These are phyloP conservation scores for Ploceus nigricollis DNA, from an alignment of 2,113 vertebrate species.

Conservation along the genomic window DNA sequence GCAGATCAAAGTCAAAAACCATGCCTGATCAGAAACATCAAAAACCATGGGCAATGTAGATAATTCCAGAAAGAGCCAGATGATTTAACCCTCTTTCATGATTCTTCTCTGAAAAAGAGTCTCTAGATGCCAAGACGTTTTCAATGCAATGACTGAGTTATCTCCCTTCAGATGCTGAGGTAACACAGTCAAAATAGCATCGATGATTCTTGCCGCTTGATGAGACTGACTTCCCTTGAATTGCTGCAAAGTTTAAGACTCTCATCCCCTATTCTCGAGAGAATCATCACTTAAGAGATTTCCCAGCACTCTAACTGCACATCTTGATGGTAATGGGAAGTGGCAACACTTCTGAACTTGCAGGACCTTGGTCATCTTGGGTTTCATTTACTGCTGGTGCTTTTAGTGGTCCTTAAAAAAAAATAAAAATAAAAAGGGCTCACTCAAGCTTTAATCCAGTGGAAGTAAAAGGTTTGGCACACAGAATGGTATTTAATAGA, in stretches of 20 bases:
- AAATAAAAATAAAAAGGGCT: not conserved
- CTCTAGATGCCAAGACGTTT: not conserved
- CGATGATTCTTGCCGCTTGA: not conserved
- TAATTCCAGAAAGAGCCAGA: not conserved
- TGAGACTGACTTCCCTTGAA: not conserved
- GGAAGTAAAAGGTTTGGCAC: conserved; percentile 36
- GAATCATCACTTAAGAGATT: not conserved
- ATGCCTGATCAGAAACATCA: not conserved
- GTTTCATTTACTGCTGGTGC: not conserved
- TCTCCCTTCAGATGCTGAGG: not conserved
- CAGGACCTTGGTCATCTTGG: conserved; percentile 18
- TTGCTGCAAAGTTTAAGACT: not conserved
- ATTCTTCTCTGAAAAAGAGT: not conserved
- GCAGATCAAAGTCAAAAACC: not conserved
- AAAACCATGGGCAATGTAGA: not conserved
- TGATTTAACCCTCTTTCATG: not conserved
- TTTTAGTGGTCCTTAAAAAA: not conserved
- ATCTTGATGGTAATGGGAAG: not conserved
- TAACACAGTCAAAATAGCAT: not conserved
- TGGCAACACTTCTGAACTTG: not conserved
- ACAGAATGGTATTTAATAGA: not conserved
- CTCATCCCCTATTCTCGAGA: not conserved
- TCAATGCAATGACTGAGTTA: not conserved
- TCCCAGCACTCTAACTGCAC: not conserved
- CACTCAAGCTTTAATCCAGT: conserved; percentile 5